Conservation (phyloP, 1,140 invertebrate genomes). For the Chrysopa pallens region DNA sequence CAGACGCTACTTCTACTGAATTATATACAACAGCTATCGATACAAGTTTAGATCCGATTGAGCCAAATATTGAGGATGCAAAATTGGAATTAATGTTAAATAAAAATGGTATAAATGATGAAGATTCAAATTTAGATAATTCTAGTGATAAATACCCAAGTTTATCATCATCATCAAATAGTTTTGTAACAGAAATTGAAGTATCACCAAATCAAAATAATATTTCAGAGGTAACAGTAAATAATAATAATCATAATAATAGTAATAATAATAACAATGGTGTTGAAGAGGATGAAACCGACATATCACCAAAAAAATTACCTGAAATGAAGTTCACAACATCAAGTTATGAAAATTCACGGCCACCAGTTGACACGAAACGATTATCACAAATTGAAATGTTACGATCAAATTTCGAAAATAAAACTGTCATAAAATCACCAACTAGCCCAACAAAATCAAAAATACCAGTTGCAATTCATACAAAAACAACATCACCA, state of each 20-base stretch:
- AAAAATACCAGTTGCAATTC: slow-evolving; percentile 10
- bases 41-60: slow-evolving; percentile 3
- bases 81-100: neutral
- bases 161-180: neutral
- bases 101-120: neutral
- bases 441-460: slow-evolving; percentile 14
- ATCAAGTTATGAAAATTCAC: slow-evolving; percentile 32
- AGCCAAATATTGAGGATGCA: slow-evolving; percentile 1
- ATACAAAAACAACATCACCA: slow-evolving; percentile 18
- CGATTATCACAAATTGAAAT: slow-evolving; percentile 27
- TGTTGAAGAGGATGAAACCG: slow-evolving; percentile 16
- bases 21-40: slow-evolving; percentile 15
- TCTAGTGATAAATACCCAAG: neutral
- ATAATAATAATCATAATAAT: slow-evolving; percentile 2
- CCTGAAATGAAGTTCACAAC: slow-evolving; percentile 36
- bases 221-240: neutral
- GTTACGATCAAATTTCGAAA: slow-evolving; percentile 25
- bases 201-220: neutral
- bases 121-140: neutral
- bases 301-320: slow-evolving; percentile 19
- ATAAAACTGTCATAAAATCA: slow-evolving; percentile 14
- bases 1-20: slow-evolving; percentile 7
- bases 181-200: neutral
- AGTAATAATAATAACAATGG: slow-evolving; percentile 2
- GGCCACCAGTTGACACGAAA: slow-evolving; percentile 20